phyloP scores from a whole-genome alignment of 1,140 invertebrate genomes.

The Chrysopa pallens region DNA sequence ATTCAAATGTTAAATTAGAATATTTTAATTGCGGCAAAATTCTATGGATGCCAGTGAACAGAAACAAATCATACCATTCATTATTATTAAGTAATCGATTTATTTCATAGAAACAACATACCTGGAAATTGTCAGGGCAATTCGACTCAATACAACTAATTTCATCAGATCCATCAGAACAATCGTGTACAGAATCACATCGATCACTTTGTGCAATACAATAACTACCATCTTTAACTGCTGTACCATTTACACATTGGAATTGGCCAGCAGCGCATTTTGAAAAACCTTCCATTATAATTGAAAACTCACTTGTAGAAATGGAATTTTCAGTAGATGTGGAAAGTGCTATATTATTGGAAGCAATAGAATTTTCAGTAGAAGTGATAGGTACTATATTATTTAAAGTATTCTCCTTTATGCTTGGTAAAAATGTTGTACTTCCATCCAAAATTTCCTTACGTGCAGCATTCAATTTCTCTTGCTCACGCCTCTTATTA shows the following conservation, averaged over 20 bases:
- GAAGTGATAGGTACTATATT: neutral
- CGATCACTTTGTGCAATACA: constrained; percentile 32
- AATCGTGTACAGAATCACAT: constrained; percentile 42
- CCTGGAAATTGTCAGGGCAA: constrained; percentile 38
- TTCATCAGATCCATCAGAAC: constrained; percentile 44
- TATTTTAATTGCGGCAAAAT: no score
- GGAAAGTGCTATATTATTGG: neutral
- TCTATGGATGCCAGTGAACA: no score
- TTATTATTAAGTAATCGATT: no score
- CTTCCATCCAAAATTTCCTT: no score
- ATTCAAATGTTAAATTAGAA: no score
- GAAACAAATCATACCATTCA: no score
- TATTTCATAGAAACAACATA: constrained; percentile 6
- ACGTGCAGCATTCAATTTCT: no score
- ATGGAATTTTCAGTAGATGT: no score
- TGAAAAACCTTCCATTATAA: constrained; percentile 19
- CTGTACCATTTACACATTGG: constrained; percentile 38
- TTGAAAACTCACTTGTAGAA: no score
- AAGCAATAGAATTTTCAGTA: constrained; percentile 1
- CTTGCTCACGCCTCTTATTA: no score
- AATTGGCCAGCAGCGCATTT: constrained; percentile 38
- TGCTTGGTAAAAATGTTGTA: neutral
- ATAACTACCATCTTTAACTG: constrained; percentile 31
- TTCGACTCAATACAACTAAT: constrained; percentile 31
- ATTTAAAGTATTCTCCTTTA: constrained; percentile 8